Evolutionary conservation across 2,888 invertebrate species (phyloP), one percentile per base, ranked within the genome.

Genomic region (Archips xylosteana): DNA sequence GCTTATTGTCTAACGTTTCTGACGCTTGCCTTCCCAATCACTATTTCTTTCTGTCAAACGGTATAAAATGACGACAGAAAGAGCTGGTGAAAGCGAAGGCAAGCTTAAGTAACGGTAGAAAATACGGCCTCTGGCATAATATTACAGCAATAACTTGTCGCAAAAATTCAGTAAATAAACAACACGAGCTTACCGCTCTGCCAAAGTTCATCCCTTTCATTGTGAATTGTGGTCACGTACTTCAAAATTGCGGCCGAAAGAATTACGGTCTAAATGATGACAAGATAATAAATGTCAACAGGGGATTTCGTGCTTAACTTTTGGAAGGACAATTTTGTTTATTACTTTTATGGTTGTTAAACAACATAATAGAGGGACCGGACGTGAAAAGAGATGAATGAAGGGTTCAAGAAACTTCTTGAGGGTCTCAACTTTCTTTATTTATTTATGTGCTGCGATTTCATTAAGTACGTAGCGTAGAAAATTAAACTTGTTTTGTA

Each of bases 231-330:
- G 60, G 65, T 69, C 74, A 74, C 74, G 74, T 49, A 51, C 51
- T 64, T 63, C 64, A 39, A 64, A 73, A 64, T 47, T 57, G 51
- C 64, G 63, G 5, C 64, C 47, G 15, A 39, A 69, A 61, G 51
- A 65, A 70, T 65, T 60, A 74, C 59, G 64, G 54, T 13, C 34
- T 59, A 67, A 72, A 62, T 72, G 42, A 69, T 60, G 69, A 65
- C 73, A 65, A 51, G 69, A 65, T 65, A 65, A 74, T 74, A 65
- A 74, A 70, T 65, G 73, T 69, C 65, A 70, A 70, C 74, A 65
- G 49, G 74, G 73, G 69, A 42, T 70, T 65, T 54, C 12, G 36
- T 8, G 47, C 57, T 47, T 63, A 47, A 47, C 36, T 57, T 64
- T 15, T 15, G 47, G 15, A 36, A 64, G 57, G 49, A 69, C 49